Conservation (phyloP, 2,888 invertebrate species). For the Andrena dorsata region DNA sequence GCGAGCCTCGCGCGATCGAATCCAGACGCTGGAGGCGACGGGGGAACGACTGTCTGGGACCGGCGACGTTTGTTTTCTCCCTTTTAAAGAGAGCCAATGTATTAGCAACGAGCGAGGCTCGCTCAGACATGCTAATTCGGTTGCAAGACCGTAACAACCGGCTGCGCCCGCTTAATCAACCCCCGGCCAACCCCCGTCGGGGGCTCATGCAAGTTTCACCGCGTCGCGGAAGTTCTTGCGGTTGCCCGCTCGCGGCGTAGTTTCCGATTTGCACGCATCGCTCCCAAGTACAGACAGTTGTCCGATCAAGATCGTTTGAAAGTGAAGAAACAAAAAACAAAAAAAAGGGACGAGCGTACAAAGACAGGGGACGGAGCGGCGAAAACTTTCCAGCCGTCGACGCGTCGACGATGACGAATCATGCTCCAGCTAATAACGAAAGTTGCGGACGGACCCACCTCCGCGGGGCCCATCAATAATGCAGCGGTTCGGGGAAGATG, state of each 20-base stretch:
- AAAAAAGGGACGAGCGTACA: not conserved
- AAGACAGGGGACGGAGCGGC: not conserved
- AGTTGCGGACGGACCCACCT: conserved; percentile 45
- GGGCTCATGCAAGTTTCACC: conserved; percentile 74
- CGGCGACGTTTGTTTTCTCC: not conserved
- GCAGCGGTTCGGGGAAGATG: conserved; percentile 23
- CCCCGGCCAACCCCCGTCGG: conserved; percentile 25
- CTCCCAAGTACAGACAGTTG: not conserved
- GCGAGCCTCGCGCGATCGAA: not conserved
- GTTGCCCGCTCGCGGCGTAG: conserved; percentile 61
- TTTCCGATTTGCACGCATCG: not conserved
- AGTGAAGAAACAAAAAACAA: not conserved
- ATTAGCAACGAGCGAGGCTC: conserved; percentile 66
- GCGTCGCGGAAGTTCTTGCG: conserved; percentile 69
- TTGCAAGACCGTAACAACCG: conserved; percentile 68
- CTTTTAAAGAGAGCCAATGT: conserved; percentile 13
- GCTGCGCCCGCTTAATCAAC: conserved; percentile 41
- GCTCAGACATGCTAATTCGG: conserved; percentile 84
- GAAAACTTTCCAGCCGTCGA: conserved; percentile 61
- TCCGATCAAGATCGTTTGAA: not conserved
- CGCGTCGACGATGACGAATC: conserved; percentile 51
- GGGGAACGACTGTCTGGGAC: not conserved
- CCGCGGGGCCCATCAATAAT: conserved; percentile 40
- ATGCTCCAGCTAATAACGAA: conserved; percentile 58
- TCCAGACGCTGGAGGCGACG: not conserved